Evolutionary conservation across 2,888 invertebrate species (phyloP).

Genomic region (Pammene fasciana): DNA sequence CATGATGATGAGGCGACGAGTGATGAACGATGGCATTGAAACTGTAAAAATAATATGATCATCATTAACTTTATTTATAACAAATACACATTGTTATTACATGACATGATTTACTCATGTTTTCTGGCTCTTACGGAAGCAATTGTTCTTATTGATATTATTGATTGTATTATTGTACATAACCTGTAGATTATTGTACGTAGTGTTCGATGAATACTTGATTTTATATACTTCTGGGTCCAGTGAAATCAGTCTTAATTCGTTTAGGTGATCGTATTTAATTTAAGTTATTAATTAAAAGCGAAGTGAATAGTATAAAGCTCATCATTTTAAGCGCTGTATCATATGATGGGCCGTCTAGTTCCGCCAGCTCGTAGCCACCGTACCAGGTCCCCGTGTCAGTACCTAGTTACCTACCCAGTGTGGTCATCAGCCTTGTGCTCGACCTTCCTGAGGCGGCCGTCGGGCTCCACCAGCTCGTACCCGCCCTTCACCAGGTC

Average conservation of each 20-base stretch:
- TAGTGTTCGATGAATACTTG: too few species aligned
- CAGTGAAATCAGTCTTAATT: too few species aligned
- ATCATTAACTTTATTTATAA: neutral
- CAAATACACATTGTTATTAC: neutral
- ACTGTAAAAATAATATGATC: constrained; percentile 61
- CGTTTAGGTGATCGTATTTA: too few species aligned
- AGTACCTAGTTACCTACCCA: neutral
- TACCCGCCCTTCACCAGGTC: neutral
- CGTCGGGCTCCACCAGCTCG: neutral
- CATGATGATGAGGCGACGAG: constrained; percentile 79
- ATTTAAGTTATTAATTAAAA: too few species aligned
- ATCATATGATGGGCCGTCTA: neutral
- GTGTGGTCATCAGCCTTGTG: neutral
- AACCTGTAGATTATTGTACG: too few species aligned
- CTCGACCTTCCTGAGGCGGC: neutral
- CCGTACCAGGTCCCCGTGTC: neutral
- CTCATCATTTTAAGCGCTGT: too few species aligned
- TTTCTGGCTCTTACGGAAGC: too few species aligned
- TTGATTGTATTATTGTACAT: too few species aligned
- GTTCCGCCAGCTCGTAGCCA: neutral
- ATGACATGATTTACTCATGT: too few species aligned
- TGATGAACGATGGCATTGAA: constrained; percentile 85
- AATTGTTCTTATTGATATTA: too few species aligned
- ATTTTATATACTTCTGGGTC: too few species aligned
- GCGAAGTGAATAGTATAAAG: too few species aligned